Evolutionary conservation across 2,888 invertebrate species (phyloP).

Genomic region (Yponomeuta sedellus): DNA sequence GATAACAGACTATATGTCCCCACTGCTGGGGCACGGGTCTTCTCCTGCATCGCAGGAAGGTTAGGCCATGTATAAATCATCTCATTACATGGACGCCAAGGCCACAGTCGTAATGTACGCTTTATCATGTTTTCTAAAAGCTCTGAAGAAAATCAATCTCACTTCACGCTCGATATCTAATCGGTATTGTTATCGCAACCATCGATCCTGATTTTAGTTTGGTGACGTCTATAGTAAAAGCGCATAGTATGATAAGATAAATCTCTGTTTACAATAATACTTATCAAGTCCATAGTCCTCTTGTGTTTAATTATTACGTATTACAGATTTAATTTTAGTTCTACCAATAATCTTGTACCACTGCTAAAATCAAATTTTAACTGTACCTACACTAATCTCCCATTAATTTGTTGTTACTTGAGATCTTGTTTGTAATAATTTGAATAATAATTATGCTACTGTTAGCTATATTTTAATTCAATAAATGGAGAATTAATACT

Average conservation of each 20-base stretch:
- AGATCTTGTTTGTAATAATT: constrained; percentile 34
- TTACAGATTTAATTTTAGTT: neutral
- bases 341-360: neutral
- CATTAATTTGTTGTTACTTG: constrained; percentile 5
- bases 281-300: neutral
- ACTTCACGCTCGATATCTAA: neutral
- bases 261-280: neutral
- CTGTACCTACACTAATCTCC: constrained; percentile 8
- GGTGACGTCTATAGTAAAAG: neutral
- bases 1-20: no score
- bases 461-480: constrained; percentile 39
- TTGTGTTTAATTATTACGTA: neutral
- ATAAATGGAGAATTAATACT: constrained; percentile 50
- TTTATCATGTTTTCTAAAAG: neutral
- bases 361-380: constrained; percentile 4
- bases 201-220: neutral
- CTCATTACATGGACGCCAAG: no score
- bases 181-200: neutral
- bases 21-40: no score
- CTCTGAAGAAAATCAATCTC: neutral
- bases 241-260: neutral
- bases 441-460: constrained; percentile 21
- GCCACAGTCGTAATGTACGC: no score
- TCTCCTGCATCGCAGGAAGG: no score
- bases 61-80: no score